Evolutionary conservation across 1,140 invertebrate genomes (phyloP).

Genomic region (Drosophila kepulauana): DNA sequence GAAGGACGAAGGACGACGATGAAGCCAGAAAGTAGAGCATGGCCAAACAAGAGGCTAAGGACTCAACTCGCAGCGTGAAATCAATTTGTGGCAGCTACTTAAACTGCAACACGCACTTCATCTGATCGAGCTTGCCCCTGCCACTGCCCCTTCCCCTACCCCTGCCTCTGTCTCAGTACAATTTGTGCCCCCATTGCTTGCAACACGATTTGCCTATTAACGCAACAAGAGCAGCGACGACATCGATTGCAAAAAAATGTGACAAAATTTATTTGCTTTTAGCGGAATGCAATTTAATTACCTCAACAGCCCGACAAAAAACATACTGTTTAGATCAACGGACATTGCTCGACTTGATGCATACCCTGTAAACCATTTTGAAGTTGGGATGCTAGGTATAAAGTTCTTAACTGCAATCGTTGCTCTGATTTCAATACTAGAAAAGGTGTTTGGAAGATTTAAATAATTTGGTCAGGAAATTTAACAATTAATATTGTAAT

Average conservation of each 20-base stretch:
- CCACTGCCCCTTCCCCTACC: background rate
- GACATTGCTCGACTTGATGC: background rate
- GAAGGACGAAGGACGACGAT: background rate
- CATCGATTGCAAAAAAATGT: constrained; percentile 41
- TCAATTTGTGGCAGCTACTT: constrained; percentile 83
- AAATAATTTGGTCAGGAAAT: no score
- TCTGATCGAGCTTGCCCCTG: constrained; percentile 35
- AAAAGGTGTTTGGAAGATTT: no score
- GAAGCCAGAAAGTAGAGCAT: constrained; percentile 54
- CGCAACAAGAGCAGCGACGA: constrained; percentile 29
- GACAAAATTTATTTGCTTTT: constrained; percentile 61
- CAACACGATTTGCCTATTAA: constrained; percentile 80
- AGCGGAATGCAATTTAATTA: constrained; percentile 66
- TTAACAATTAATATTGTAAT: no score
- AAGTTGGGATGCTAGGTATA: background rate
- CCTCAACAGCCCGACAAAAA: constrained; percentile 45
- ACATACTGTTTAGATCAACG: background rate
- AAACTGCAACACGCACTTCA: constrained; percentile 74
- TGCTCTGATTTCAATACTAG: no score
- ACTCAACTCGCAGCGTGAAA: constrained; percentile 65
- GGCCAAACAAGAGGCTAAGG: constrained; percentile 36
- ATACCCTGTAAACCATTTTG: background rate
- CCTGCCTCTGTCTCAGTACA: background rate
- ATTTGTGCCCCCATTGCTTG: background rate
- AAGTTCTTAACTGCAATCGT: no score